Evolutionary conservation across 2,888 invertebrate species (phyloP).

Genomic region (Hirudinaria manillensis): DNA sequence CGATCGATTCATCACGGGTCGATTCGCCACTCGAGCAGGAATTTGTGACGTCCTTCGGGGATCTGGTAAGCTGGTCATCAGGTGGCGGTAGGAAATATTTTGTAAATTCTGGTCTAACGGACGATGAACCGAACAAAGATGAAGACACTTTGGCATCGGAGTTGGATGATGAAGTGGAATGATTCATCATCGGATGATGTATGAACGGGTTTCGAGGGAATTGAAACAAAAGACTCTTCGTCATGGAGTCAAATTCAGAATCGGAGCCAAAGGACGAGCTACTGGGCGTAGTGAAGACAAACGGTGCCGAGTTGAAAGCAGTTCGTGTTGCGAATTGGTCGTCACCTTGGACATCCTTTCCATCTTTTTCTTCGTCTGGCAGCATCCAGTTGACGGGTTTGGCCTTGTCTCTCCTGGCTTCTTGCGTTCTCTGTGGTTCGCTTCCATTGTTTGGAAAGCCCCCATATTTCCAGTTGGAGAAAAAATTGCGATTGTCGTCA

Average conservation of each 20-base stretch:
- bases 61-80: too few species aligned
- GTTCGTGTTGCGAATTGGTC: background rate
- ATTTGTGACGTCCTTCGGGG: too few species aligned
- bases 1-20: too few species aligned
- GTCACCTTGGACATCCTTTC: background rate
- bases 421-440: background rate
- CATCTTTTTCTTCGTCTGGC: background rate
- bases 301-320: background rate
- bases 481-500: too few species aligned
- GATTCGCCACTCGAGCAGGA: too few species aligned
- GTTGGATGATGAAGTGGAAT: background rate
- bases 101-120: too few species aligned
- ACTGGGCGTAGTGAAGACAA: background rate
- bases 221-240: background rate
- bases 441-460: background rate
- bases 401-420: background rate
- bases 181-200: too few species aligned
- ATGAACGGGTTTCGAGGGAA: slow-evolving; percentile 3
- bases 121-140: background rate
- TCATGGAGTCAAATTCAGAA: background rate
- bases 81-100: too few species aligned
- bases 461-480: too few species aligned
- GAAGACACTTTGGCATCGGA: background rate
- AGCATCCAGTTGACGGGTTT: slow-evolving; percentile 24
- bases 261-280: background rate